Evolutionary conservation across 1,140 invertebrate genomes (phyloP), one percentile per base, ranked within the genome.

Genomic region (Lethrus apterus): DNA sequence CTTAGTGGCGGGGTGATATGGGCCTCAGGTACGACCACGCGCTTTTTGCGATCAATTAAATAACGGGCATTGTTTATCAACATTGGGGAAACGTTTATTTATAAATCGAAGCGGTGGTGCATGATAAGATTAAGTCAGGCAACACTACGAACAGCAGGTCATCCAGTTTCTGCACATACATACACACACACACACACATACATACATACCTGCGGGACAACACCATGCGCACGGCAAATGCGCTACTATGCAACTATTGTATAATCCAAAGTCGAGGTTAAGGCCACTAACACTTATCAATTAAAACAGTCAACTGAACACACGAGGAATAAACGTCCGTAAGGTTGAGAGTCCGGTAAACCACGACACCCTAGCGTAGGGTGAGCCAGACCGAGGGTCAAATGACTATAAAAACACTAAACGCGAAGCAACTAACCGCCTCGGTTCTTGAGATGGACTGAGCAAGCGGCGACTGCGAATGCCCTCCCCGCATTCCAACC

Each of bases 401-500:
- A 31, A 3, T n/a, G n/a, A n/a, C n/a, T n/a, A 44, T 20, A 30
- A 9, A 23, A 4, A 44, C 31, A 30, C 18, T 20, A n/a, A 4
- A 10, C 26, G 2, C 18, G 26, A 19, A 23, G 11, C 14, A 44
- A 33, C 26, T 44, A 15, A 17, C 10, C 43, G n/a, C n/a, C 21
- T 38, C 32, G 32, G 20, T 38, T 59, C 57, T 63, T 59, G 38
- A 61, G 57, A 57, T 59, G 58, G 51, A 62, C 60, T 62, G 51
- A 58, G 55, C 54, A 47, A 54, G 51, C 48, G 52, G 56, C 54
- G 51, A 56, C 44, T 52, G 55, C 55, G 49, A 58, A 57, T 59
- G 60, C 62, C 52, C 59, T 59, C 59, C 55, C 59, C 52, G 60
- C 62, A 63, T 64, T 63, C 62, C 62, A 56, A 56, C 47, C 54